A percentile compares a stretch with the other conserved stretches of the same genome.
Evolutionary conservation across 2,888 invertebrate species (phyloP).

Genomic region (Molanna angustata): DNA sequence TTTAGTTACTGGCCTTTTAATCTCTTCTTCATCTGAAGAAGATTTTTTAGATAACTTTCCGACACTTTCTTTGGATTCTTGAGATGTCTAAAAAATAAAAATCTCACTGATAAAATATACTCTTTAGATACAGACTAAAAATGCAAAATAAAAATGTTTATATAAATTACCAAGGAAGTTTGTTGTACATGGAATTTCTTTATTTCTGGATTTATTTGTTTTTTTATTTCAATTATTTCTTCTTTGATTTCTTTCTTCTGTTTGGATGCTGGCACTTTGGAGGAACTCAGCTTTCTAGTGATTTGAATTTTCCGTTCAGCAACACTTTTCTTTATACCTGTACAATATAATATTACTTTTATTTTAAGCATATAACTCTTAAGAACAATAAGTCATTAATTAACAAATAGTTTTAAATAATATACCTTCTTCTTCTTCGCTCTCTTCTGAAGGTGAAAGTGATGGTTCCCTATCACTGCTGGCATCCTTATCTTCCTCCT

Average conservation of each 20-base stretch:
- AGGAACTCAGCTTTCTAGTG: constrained; percentile 67
- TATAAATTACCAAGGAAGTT: constrained; percentile 29
- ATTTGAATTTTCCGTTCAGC: constrained; percentile 76
- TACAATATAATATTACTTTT: neutral
- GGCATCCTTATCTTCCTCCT: constrained; percentile 63
- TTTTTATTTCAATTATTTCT: constrained; percentile 68
- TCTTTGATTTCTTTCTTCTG: constrained; percentile 72
- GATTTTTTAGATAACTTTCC: constrained; percentile 28
- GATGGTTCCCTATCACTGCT: constrained; percentile 60
- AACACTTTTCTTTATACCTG: constrained; percentile 64
- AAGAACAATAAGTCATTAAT: too few relatives aligned
- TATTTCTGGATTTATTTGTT: constrained; percentile 60
- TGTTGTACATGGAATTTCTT: constrained; percentile 54
- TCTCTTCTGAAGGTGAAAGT: constrained; percentile 51
- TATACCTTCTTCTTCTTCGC: constrained; percentile 51
- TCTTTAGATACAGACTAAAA: neutral
- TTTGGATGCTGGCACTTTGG: constrained; percentile 69
- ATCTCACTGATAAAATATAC: neutral
- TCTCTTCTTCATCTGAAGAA: constrained; percentile 28
- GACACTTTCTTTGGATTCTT: constrained; percentile 19
- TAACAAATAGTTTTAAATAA: too few relatives aligned
- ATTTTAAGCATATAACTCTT: neutral
- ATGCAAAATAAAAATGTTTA: constrained; percentile 5
- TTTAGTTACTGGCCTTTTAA: constrained; percentile 12
- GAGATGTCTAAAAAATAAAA: constrained; percentile 15